Percentiles rank a stretch among this genome's conserved stretches.
These are phyloP conservation scores for Formica aserva DNA, from an alignment of 2,888 invertebrate species.

Conservation along the genomic window DNA sequence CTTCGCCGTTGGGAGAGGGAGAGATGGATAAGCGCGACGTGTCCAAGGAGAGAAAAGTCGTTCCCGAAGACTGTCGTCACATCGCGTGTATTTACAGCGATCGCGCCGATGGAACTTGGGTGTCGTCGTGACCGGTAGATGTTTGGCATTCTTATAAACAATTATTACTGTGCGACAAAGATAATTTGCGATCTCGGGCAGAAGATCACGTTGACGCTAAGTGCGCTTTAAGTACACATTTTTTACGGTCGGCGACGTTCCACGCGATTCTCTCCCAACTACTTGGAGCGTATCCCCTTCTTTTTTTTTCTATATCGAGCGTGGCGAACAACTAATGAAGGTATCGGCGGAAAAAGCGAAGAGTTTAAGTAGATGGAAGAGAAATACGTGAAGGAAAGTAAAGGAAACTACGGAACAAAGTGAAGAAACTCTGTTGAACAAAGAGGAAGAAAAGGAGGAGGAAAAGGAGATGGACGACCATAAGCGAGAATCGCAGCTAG, in stretches of 20 bases:
- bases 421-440: conserved; percentile 32
- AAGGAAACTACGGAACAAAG: conserved; percentile 15
- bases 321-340: conserved; percentile 49
- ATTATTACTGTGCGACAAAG: conserved; percentile 46
- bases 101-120: conserved; percentile 22
- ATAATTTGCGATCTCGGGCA: conserved; percentile 48
- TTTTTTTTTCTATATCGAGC: conserved; percentile 1
- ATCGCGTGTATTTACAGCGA: neutral
- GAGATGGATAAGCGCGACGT: conserved; percentile 14
- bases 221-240: conserved; percentile 45
- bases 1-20: neutral
- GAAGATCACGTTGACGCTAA: conserved; percentile 47
- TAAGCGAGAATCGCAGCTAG: conserved; percentile 46
- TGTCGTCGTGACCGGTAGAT: neutral
- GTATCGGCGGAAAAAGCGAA: conserved; percentile 34
- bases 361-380: conserved; percentile 40
- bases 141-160: conserved; percentile 48
- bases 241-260: conserved; percentile 39
- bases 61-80: neutral
- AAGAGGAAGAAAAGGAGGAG: conserved; percentile 18
- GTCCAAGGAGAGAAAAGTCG: conserved; percentile 21
- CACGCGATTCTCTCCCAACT: conserved; percentile 21
- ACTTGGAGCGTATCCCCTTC: conserved; percentile 28
- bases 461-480: conserved; percentile 26
- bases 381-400: conserved; percentile 25